phyloP scores from a whole-genome alignment of 2,113 vertebrate species.

The Dipodomys spectabilis region DNA sequence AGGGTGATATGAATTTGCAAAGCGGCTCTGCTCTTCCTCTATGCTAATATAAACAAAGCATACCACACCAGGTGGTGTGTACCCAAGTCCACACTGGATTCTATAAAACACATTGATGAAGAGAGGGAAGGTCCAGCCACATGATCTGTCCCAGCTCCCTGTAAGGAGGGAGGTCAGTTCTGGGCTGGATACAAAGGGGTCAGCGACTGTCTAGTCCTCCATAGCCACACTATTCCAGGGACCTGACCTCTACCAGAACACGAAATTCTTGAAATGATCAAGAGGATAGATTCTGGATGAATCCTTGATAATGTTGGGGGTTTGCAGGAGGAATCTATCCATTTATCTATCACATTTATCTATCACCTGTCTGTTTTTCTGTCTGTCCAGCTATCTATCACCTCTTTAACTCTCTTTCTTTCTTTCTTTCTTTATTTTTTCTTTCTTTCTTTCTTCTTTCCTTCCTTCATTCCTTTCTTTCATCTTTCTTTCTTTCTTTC shows the following conservation, averaged over 20 bases:
- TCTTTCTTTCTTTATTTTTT: too few species aligned
- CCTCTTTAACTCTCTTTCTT: too few species aligned
- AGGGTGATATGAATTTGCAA: not conserved
- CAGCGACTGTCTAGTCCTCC: accelerated
- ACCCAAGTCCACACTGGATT: not conserved
- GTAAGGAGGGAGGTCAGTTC: not conserved
- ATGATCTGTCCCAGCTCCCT: not conserved
- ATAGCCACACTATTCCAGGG: not conserved
- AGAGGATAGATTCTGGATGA: not conserved
- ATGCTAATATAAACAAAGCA: not conserved
- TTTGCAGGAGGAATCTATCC: not conserved
- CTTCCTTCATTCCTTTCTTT: too few species aligned
- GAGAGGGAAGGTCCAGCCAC: not conserved
- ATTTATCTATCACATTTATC: too few species aligned
- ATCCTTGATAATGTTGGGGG: not conserved
- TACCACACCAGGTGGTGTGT: not conserved
- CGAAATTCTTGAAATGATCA: not conserved
- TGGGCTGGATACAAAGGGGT: not conserved
- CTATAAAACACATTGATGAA: not conserved
- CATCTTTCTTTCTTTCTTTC: too few species aligned
- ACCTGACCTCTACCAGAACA: not conserved
- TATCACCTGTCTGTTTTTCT: too few species aligned
- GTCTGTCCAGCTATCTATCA: too few species aligned
- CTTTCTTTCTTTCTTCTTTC: too few species aligned
- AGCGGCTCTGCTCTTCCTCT: not conserved